Evolutionary conservation across 1,140 invertebrate genomes (phyloP).

Genomic region (Trigoniulus corallinus): DNA sequence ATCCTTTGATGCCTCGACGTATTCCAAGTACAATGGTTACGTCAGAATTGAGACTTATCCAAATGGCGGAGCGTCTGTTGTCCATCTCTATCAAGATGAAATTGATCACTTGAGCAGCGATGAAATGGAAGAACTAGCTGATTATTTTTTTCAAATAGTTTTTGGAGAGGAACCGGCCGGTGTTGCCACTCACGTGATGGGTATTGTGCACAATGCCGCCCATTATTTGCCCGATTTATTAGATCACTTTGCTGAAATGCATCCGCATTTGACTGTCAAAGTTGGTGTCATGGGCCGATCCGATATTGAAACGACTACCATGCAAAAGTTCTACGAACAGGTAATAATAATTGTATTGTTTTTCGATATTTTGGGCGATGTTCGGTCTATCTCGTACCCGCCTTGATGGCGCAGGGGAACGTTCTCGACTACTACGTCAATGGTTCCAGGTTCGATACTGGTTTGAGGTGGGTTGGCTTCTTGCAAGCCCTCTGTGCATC

Average conservation of each 20-base stretch:
- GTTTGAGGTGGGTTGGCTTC: too few relatives aligned
- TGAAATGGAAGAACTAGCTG: constrained; percentile 63
- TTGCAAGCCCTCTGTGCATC: too few relatives aligned
- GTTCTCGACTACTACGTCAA: too few relatives aligned
- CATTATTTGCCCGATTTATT: constrained; percentile 76
- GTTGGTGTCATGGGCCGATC: constrained; percentile 62
- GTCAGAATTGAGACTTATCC: constrained; percentile 80
- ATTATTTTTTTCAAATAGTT: constrained; percentile 61
- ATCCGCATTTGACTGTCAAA: constrained; percentile 78
- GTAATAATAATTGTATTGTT: constrained; percentile 39
- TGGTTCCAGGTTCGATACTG: too few relatives aligned
- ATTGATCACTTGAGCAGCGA: constrained; percentile 50
- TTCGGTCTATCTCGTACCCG: too few relatives aligned
- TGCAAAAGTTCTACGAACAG: constrained; percentile 74
- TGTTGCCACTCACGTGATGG: constrained; percentile 62
- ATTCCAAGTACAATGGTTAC: constrained; percentile 52
- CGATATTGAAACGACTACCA: constrained; percentile 87
- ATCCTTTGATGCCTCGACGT: too few relatives aligned
- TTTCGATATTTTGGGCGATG: constrained; percentile 12
- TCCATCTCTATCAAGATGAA: constrained; percentile 87
- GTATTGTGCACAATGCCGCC: constrained; percentile 89
- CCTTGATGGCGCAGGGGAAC: too few relatives aligned
- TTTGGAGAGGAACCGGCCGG: constrained; percentile 23
- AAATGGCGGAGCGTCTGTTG: constrained; percentile 84
- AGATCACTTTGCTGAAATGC: constrained; percentile 69